Evolutionary conservation across 2,888 invertebrate species (phyloP).

Genomic region (Leucophenga montana): DNA sequence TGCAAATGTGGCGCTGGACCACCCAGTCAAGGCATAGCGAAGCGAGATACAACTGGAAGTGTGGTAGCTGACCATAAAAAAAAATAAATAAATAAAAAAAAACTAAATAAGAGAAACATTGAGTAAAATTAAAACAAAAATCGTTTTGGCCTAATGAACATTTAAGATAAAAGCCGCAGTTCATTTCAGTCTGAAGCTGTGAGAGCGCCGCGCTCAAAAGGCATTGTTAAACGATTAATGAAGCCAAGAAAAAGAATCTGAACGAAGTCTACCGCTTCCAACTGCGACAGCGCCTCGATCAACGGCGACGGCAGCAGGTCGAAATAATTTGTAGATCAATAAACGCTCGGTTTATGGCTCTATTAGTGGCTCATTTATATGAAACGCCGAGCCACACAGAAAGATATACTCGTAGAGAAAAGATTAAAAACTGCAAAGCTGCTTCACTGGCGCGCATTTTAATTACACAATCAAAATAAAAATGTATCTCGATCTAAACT

Average conservation of each 20-base stretch:
- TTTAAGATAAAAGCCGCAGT: conserved; percentile 51
- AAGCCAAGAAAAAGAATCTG: too few species aligned
- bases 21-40: conserved; percentile 47
- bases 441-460: conserved; percentile 16
- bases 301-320: conserved; percentile 46
- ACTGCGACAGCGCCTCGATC: not conserved
- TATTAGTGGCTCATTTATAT: conserved; percentile 64
- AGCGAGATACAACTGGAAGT: not conserved
- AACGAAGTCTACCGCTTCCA: not conserved
- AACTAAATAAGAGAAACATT: not conserved
- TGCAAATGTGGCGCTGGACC: conserved; percentile 43
- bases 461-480: conserved; percentile 23
- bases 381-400: conserved; percentile 14
- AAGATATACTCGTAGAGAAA: not conserved
- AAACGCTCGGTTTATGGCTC: conserved; percentile 70
- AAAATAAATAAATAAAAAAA: too few species aligned
- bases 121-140: not conserved
- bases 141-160: conserved; percentile 61
- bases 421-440: not conserved
- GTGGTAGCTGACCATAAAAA: conserved; percentile 47
- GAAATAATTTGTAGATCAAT: conserved; percentile 70
- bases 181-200: conserved; percentile 6
- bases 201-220: not conserved
- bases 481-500: conserved; percentile 14
- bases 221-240: conserved; percentile 18